Base-by-base conservation (phyloP, 2,113 vertebrate genomes). In the Cyphomyrus discorhynchus region DNA sequence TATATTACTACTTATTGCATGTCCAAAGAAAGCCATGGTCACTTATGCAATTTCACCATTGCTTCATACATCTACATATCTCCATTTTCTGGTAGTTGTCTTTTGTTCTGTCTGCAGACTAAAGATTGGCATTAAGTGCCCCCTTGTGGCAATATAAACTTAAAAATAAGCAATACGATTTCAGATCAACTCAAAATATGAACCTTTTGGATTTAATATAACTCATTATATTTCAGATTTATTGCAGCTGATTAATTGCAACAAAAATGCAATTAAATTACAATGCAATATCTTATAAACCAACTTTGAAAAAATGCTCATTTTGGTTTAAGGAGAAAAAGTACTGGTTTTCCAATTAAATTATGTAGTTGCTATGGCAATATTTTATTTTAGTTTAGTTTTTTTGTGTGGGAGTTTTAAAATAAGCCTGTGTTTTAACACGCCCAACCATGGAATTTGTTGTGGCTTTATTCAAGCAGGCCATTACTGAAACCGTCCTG, bases 381-480 rank as follows among this genome's bases (percentile, higher is more conserved):
- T 5, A 11, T 17, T n/a, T 84, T 46, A 9, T 47, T 47, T 84
- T n/a, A 24, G 0, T 47, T 24, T 19, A 3, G 7, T 45, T 58
- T 45, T 45, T 88, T 46, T 52, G n/a, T 74, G 50, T 50, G 3
- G 52, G n/a, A 87, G n/a, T 24, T 90, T 92, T 52, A 91, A 91
- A 89, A 87, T 47, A 70, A 50, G 35, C 50, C 86, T 19, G 31
- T 27, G 31, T 88, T 90, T 74, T 47, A 52, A 56, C 83, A 90
- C 86, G 11, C 50, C 56, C 87, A 11, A 8, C 31, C 56, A 66
- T 19, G 31, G n/a, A 42, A 88, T 10, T 92, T 89, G 89, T n/a
- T 92, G 92, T 92, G 93, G 93, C 93, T 95, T 94, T 93, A 89
- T 91, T 91, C 58, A 49, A 87, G 89, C 86, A 27, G 90, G 88